Evolutionary conservation across 2,888 invertebrate species (phyloP).

Genomic region (Melipona bicolor): DNA sequence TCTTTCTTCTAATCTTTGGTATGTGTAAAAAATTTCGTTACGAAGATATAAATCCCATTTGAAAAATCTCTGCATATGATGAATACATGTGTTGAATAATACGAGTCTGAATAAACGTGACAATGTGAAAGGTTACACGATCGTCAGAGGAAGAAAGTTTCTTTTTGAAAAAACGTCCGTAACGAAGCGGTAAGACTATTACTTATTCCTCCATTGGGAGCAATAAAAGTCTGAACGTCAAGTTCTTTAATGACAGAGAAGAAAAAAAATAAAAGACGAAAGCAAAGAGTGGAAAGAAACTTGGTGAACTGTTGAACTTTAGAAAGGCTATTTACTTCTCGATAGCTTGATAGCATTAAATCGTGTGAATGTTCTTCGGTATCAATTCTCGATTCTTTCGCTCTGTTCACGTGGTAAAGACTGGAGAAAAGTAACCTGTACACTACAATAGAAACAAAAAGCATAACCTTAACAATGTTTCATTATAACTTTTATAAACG

Average conservation of each 20-base stretch:
- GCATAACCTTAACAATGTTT: not conserved
- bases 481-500: conserved; percentile 2
- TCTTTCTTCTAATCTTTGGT: not conserved
- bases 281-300: conserved; percentile 2
- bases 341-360: conserved; percentile 34
- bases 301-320: conserved; percentile 43
- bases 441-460: not conserved
- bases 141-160: conserved; percentile 22
- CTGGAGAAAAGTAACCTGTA: conserved; percentile 7
- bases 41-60: not conserved
- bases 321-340: conserved; percentile 37
- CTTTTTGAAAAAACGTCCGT: conserved; percentile 14
- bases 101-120: conserved; percentile 20
- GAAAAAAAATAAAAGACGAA: not conserved
- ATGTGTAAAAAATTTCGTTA: not conserved
- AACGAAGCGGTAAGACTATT: conserved; percentile 39
- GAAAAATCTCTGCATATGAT: not conserved
- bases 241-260: conserved; percentile 45
- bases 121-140: conserved; percentile 10
- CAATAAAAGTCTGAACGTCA: conserved; percentile 39
- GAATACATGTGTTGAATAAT: not conserved
- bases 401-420: not conserved
- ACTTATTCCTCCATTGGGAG: conserved; percentile 43
- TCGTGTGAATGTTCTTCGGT: conserved; percentile 18
- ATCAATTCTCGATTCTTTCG: conserved; percentile 10